Conservation (phyloP, 2,113 vertebrate genomes). For the Mobula hypostoma region DNA sequence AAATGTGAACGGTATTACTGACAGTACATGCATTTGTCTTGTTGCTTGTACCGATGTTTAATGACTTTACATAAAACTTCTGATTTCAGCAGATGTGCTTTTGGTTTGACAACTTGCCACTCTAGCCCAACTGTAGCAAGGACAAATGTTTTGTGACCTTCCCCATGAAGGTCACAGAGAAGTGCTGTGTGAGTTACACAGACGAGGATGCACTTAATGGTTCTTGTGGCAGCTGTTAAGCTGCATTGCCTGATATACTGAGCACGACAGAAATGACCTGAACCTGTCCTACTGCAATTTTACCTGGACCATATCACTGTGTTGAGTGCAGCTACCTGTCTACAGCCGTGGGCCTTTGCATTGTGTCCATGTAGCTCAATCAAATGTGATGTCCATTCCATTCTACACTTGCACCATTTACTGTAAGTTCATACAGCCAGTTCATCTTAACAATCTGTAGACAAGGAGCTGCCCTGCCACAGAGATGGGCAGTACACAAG, state of each 20-base stretch:
- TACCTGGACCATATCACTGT: slow-evolving; percentile 34
- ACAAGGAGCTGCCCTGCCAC: slow-evolving; percentile 32
- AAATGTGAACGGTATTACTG: slow-evolving; percentile 83
- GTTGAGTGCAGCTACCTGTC: slow-evolving; percentile 30
- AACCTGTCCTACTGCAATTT: neutral
- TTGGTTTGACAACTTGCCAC: slow-evolving; percentile 49
- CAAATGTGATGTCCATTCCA: slow-evolving; percentile 21
- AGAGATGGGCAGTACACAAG: slow-evolving; percentile 38
- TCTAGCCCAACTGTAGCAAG: slow-evolving; percentile 65
- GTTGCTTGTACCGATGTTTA: slow-evolving; percentile 73
- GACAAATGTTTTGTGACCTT: slow-evolving; percentile 54
- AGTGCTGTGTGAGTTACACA: slow-evolving; percentile 48
- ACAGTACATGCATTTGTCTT: slow-evolving; percentile 56
- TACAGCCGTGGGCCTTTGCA: neutral
- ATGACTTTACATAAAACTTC: slow-evolving; percentile 54
- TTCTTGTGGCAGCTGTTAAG: slow-evolving; percentile 54
- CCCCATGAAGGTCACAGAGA: slow-evolving; percentile 50
- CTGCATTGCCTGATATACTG: slow-evolving; percentile 63
- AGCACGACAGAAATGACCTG: slow-evolving; percentile 47
- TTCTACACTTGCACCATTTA: neutral
- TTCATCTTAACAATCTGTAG: slow-evolving; percentile 2
- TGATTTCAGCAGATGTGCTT: slow-evolving; percentile 60
- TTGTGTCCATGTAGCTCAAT: neutral
- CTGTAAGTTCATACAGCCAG: neutral
- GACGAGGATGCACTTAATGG: slow-evolving; percentile 53